Base-by-base conservation (phyloP, 2,113 vertebrate species). In the Xenopus laevis region DNA sequence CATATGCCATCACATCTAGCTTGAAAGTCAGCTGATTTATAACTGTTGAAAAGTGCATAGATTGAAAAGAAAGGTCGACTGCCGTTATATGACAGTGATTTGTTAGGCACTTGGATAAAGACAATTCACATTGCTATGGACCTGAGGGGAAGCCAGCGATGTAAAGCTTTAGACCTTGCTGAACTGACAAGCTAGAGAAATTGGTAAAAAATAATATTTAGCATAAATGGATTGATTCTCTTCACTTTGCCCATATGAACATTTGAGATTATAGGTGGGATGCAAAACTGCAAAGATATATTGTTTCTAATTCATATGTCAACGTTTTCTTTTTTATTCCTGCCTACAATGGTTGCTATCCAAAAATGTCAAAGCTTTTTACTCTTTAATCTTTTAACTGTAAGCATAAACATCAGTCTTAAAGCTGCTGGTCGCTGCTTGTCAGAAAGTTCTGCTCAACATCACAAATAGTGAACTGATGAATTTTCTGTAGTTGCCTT, bases 21-120 rank as follows among this genome's bases (percentile, higher is more conserved):
- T 84, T 85, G 85, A 84, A 90, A 90, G 89, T 85, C 86, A 85
- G 74, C 84, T 91, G 89, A 92, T 92, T 90, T 89, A 89, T 89
- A 85, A 83, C 88, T 88, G 84, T 82, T 80, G 87, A 86, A 87
- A 88, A 89, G 83, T 82, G 82, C 81, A 77, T 66, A 82, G 86
- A 88, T 86, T 83, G 87, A 86, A 89, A 86, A 85, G 88, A 88
- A 90, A 90, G 88, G 88, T 90, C 75, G 79, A 66, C 80, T 70
- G 65, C 82, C 53, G 67, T 82, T 83, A 20, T 70, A 80, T 86
- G 87, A 81, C 83, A 84, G 74, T 86, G 88, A 90, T 91, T 89
- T 88, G 86, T 86, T 87, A 80, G 84, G 83, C 82, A 77, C 79
- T 79, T 72, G 73, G 82, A 85, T 84, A 83, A 87, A 87, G 87